These are phyloP conservation scores for Blastobasis lacticolella DNA, from an alignment of 2,888 invertebrate species.

Conservation along the genomic window DNA sequence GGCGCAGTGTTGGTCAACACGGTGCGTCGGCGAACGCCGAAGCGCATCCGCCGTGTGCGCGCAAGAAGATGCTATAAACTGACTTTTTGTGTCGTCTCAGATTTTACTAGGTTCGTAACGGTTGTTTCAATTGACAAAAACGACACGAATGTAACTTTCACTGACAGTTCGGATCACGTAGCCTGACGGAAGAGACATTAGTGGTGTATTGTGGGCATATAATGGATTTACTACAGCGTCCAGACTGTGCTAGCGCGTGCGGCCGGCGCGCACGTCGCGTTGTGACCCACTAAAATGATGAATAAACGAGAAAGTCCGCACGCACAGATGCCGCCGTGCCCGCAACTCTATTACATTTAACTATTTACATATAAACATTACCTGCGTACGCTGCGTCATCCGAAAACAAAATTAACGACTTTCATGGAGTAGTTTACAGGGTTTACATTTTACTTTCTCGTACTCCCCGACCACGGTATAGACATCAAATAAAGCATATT, in stretches of 20 bases:
- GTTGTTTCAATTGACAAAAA: conserved; percentile 38
- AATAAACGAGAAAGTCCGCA: conserved; percentile 58
- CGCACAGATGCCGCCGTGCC: conserved; percentile 10
- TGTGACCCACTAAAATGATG: conserved; percentile 58
- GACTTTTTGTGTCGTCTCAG: conserved; percentile 9
- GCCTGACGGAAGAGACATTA: conserved; percentile 35
- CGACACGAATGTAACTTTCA: conserved; percentile 49
- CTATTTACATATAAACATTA: no score
- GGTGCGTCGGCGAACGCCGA: conserved; percentile 20
- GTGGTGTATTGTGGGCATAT: conserved; percentile 37
- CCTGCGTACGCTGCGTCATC: no score
- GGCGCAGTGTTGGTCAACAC: conserved; percentile 24
- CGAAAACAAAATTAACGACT: no score
- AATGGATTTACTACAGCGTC: conserved; percentile 40
- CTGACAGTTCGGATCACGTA: conserved; percentile 45
- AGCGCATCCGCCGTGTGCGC: conserved; percentile 26
- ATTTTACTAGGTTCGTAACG: conserved; percentile 23
- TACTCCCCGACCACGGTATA: no score
- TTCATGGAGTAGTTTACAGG: no score
- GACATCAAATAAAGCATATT: no score
- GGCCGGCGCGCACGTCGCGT: conserved; percentile 29
- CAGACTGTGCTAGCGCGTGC: conserved; percentile 25
- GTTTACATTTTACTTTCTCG: no score
- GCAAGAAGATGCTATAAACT: conserved; percentile 3
- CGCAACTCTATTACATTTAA: conserved; percentile 5